Base-by-base conservation (phyloP, 1,140 invertebrate species). In the Calosoma granatense region DNA sequence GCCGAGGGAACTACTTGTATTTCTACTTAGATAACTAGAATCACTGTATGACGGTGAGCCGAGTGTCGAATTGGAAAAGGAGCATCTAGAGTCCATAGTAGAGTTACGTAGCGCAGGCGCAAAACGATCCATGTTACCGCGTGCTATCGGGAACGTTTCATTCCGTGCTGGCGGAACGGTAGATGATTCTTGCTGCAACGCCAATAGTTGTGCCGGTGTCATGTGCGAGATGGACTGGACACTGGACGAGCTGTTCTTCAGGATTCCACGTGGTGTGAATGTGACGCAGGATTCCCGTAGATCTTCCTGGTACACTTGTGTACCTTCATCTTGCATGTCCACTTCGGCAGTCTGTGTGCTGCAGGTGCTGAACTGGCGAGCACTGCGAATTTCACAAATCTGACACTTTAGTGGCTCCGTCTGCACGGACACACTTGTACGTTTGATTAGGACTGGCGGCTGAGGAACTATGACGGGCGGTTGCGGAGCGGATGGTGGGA, bases 191-290 rank as follows among this genome's bases (percentile, higher is more conserved):
- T 14, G 19, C n/a, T 23, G 54, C 20, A 60, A 53, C 17, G 54
- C 64, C 15, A 68, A 57, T 36, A 69, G 47, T 51, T 69, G 67
- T 20, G 67, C 67, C 19, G 67, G 65, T 1, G 67, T 69, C 11
- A 69, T 30, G 17, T 63, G 58, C 20, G 67, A 65, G 22, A 69
- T 56, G 14, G 69, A 70, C 30, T 68, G 53, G 61, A 52, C 52
- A 61, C 36, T 65, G 65, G 22, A 59, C 4, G 9, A 59, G 9
- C 6, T 4, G 15, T 56, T 58, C 20, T 59, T 53, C 1, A 59
- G 23, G 1, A 56, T 56, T 14, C 19, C 30, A n/a, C 60, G 52
- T 1, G 53, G 41, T 1, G 61, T 39, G 19, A 57, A 19, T 15
- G 23, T 6, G 12, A 26, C 26, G 19, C 4, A 17, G 15, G 22